These are phyloP conservation scores for Listronotus bonariensis DNA, from an alignment of 1,140 invertebrate species.

Conservation along the genomic window DNA sequence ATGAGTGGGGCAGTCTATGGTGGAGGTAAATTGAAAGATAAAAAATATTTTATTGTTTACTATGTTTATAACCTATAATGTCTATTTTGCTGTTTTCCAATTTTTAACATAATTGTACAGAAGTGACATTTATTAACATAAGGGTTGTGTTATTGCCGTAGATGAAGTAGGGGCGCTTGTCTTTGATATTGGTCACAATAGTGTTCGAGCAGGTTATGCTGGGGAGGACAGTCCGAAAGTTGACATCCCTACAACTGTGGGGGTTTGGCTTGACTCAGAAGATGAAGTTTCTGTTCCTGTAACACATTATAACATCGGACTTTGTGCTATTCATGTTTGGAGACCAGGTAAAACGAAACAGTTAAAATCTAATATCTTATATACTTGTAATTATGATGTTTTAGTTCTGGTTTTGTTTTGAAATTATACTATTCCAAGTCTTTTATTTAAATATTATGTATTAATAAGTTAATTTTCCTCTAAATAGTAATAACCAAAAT, in stretches of 20 bases:
- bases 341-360: slow-evolving; percentile 39
- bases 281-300: slow-evolving; percentile 53
- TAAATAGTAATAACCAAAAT: too few species aligned
- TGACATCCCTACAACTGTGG: slow-evolving; percentile 79
- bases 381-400: too few species aligned
- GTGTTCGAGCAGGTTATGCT: slow-evolving; percentile 76
- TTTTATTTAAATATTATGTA: too few species aligned
- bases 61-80: slow-evolving; percentile 32
- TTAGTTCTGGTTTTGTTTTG: too few species aligned
- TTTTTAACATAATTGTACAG: neutral
- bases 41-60: slow-evolving; percentile 17
- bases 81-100: neutral
- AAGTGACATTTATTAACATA: neutral
- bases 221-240: slow-evolving; percentile 88
- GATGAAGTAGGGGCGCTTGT: slow-evolving; percentile 82
- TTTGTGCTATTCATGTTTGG: slow-evolving; percentile 60
- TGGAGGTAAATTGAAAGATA: slow-evolving; percentile 52
- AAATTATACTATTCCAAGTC: too few species aligned
- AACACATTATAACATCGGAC: slow-evolving; percentile 68
- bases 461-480: too few species aligned
- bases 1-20: slow-evolving; percentile 61
- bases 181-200: slow-evolving; percentile 76
- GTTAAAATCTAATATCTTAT: too few species aligned
- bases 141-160: slow-evolving; percentile 36
- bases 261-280: slow-evolving; percentile 66